phyloP scores from a whole-genome alignment of 2,113 vertebrate genomes.

The Osmerus mordax region DNA sequence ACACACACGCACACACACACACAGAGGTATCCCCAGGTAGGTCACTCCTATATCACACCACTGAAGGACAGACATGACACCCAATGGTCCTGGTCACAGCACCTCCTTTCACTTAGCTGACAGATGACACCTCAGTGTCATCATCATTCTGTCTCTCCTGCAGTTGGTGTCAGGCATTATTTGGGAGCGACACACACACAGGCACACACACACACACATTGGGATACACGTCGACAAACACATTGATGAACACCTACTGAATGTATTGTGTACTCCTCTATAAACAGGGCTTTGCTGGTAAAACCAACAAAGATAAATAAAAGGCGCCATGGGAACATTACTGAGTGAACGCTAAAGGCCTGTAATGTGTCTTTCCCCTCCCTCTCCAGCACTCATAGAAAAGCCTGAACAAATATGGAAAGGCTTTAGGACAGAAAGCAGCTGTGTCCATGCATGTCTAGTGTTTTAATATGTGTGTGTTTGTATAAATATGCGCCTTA shows the following conservation, averaged over 20 bases:
- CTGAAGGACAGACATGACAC: constrained; percentile 5
- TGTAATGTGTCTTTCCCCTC: not conserved
- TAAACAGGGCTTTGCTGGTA: no score
- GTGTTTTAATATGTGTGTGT: not conserved
- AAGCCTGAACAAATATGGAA: constrained; percentile 8
- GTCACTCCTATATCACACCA: not conserved
- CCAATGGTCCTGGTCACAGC: not conserved
- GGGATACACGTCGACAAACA: not conserved
- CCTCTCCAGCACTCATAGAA: not conserved
- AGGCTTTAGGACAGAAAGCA: not conserved
- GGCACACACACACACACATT: not conserved
- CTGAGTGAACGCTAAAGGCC: not conserved
- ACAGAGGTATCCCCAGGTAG: not conserved
- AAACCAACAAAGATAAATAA: not conserved
- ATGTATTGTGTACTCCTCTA: not conserved
- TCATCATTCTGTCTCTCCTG: not conserved
- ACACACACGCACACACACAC: no score
- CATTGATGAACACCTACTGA: not conserved
- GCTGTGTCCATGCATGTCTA: not conserved
- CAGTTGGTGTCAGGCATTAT: not conserved
- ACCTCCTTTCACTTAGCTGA: not conserved
- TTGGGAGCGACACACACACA: not conserved
- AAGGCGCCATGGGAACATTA: not conserved
- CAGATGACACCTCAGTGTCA: not conserved
- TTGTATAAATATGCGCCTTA: not conserved